Conservation (phyloP, 2,113 vertebrate species). For the Pollimyrus isidori region DNA sequence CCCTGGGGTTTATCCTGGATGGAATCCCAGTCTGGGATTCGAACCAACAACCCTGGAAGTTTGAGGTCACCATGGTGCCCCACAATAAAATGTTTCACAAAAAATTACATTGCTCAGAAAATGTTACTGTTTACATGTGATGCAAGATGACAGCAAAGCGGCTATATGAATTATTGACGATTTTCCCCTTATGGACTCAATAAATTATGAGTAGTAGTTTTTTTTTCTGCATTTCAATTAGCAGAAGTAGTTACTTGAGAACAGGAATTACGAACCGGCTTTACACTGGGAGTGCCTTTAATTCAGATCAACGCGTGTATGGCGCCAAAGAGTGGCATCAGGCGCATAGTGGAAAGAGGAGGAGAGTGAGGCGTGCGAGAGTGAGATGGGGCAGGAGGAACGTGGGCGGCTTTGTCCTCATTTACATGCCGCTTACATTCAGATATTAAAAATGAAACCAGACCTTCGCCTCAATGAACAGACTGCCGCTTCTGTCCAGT, state of each 20-base stretch:
- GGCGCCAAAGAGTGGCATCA: neutral
- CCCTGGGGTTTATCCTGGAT: neutral
- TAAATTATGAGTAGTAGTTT: neutral
- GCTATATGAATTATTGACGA: neutral
- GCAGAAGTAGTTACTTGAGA: neutral
- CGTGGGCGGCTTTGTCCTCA: neutral
- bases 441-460: neutral
- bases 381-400: neutral
- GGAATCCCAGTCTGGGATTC: neutral
- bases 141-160: neutral
- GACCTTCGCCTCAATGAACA: neutral
- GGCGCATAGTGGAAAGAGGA: neutral
- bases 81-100: neutral
- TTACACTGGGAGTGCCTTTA: neutral
- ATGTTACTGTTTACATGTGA: neutral
- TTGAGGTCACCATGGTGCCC: neutral
- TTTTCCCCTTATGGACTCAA: neutral
- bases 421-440: neutral
- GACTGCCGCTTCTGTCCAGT: neutral
- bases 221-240: neutral
- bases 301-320: neutral
- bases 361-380: neutral
- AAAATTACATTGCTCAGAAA: neutral
- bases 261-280: neutral
- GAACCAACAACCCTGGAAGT: neutral